Evolutionary conservation across 2,797 vertebrate genomes (phyloP).

Genomic region (Bovichtus variegatus): DNA sequence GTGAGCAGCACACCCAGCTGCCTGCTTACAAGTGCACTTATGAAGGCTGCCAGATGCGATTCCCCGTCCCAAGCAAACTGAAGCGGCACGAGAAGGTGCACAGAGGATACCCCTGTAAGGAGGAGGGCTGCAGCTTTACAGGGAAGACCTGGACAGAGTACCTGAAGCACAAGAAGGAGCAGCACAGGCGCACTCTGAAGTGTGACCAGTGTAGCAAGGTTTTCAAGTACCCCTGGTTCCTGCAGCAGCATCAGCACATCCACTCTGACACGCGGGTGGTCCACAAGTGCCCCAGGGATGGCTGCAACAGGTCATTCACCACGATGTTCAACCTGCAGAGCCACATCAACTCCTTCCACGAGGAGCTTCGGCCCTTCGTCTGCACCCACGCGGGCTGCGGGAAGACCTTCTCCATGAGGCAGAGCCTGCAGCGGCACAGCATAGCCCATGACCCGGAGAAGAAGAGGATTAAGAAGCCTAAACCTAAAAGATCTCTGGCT

Average conservation of each 20-base stretch:
- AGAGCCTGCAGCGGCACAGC: conserved; percentile 90
- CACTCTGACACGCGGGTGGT: conserved; percentile 85
- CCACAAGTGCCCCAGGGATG: conserved; percentile 86
- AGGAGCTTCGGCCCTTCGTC: conserved; percentile 84
- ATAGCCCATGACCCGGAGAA: conserved; percentile 90
- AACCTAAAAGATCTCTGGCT: conserved; percentile 67
- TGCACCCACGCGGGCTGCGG: conserved; percentile 88
- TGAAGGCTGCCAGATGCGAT: conserved; percentile 89
- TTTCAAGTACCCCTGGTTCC: conserved; percentile 87
- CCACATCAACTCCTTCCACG: conserved; percentile 94
- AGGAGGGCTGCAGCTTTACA: conserved; percentile 86
- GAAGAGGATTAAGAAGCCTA: conserved; percentile 80
- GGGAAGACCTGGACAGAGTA: conserved; percentile 94
- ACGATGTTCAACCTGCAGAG: conserved; percentile 92
- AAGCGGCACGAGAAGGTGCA: conserved; percentile 93
- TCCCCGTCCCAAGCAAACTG: conserved; percentile 84
- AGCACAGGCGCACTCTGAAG: conserved; percentile 78
- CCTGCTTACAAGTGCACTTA: conserved; percentile 87
- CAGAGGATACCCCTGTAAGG: conserved; percentile 89
- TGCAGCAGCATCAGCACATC: conserved; percentile 88
- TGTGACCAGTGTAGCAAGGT: conserved; percentile 88
- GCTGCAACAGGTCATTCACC: conserved; percentile 91
- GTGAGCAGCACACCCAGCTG: conserved; percentile 87
- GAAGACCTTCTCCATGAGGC: conserved; percentile 91
- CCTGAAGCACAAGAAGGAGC: conserved; percentile 85